Conservation (phyloP, 2,888 invertebrate species). For the Apantesis nais region DNA sequence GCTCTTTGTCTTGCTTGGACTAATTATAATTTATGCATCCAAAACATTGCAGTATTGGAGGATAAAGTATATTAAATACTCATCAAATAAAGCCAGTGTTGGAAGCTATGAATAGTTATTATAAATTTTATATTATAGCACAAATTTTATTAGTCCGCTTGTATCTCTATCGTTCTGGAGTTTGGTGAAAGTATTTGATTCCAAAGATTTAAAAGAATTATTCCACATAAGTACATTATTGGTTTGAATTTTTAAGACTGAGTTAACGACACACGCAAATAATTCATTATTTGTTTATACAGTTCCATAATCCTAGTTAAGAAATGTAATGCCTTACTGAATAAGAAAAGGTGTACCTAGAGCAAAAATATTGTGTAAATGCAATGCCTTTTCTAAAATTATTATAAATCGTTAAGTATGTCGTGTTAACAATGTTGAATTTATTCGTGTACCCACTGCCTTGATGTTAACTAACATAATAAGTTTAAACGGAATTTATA, state of each 20-base stretch:
- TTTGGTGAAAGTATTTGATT: constrained; percentile 36
- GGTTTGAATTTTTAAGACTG: constrained; percentile 49
- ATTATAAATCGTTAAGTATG: constrained; percentile 56
- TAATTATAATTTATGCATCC: constrained; percentile 6
- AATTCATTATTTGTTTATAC: constrained; percentile 28
- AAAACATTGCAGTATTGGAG: constrained; percentile 13
- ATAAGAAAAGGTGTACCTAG: constrained; percentile 35
- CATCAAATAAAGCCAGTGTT: constrained; percentile 41
- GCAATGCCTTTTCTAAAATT: constrained; percentile 56
- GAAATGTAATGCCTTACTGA: constrained; percentile 50
- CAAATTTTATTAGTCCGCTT: constrained; percentile 38
- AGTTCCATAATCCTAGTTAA: constrained; percentile 31
- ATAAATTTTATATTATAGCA: constrained; percentile 18
- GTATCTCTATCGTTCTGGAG: constrained; percentile 7
- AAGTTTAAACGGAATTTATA: constrained; percentile 61
- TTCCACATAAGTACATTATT: constrained; percentile 24
- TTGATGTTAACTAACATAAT: constrained; percentile 71
- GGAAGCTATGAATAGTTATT: constrained; percentile 33
- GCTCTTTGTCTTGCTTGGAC: not conserved
- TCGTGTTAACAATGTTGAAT: constrained; percentile 62
- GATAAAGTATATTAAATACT: constrained; percentile 25
- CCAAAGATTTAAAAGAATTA: constrained; percentile 46
- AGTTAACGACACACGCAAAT: constrained; percentile 31
- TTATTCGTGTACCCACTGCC: constrained; percentile 75
- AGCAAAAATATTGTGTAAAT: constrained; percentile 39